A percentile compares a stretch with the other conserved stretches of the same genome.
phyloP scores from a whole-genome alignment of 2,888 invertebrate species.

The Ormyrus nitidulus region DNA sequence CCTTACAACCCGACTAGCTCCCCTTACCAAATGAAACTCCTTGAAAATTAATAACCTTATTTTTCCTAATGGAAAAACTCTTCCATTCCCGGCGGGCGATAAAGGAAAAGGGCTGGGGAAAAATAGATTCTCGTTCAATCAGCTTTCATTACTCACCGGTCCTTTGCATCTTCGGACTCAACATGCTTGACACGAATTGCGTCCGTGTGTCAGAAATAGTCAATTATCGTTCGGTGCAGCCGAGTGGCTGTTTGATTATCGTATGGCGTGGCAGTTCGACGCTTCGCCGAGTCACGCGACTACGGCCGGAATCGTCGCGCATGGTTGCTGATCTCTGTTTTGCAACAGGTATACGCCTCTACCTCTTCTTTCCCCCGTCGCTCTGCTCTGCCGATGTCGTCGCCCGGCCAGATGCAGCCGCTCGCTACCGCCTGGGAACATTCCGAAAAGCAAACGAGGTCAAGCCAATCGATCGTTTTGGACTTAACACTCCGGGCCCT shows the following conservation, averaged over 20 bases:
- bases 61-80: too few relatives aligned
- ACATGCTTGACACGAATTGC: slow-evolving; percentile 75
- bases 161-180: slow-evolving; percentile 91
- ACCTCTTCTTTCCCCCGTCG: background rate
- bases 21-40: too few relatives aligned
- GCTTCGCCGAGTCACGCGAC: background rate
- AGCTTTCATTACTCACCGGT: slow-evolving; percentile 72
- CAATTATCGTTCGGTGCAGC: slow-evolving; percentile 1
- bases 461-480: slow-evolving; percentile 24
- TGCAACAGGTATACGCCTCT: slow-evolving; percentile 19
- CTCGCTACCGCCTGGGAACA: background rate
- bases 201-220: background rate
- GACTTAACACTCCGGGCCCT: too few relatives aligned
- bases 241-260: slow-evolving; percentile 16
- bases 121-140: too few relatives aligned
- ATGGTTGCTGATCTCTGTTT: slow-evolving; percentile 10
- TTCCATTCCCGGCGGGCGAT: background rate
- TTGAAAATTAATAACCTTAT: too few relatives aligned
- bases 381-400: background rate
- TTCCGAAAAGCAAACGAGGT: slow-evolving; percentile 19
- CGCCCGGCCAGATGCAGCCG: background rate
- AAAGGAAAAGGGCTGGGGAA: background rate
- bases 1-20: too few relatives aligned
- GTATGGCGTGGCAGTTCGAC: background rate
- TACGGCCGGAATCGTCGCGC: background rate